phyloP scores from a whole-genome alignment of 2,888 invertebrate genomes.

The Drosophila mimetica region DNA sequence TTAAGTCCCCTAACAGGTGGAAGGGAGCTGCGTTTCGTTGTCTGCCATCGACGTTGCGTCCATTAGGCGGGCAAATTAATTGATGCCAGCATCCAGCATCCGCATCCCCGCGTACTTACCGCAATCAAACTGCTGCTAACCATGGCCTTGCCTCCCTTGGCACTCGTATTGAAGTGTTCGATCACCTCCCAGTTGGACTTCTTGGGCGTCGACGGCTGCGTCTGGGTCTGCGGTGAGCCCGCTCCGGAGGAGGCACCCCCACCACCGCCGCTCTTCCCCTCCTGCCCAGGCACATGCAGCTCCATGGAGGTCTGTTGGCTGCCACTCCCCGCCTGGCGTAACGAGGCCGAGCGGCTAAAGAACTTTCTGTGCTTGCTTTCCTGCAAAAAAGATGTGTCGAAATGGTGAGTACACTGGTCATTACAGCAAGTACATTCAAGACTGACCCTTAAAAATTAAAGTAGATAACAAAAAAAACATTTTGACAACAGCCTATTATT shows the following conservation, averaged over 20 bases:
- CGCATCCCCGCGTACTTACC: constrained; percentile 85
- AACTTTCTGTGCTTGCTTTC: constrained; percentile 77
- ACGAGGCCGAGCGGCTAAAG: constrained; percentile 86
- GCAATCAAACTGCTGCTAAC: constrained; percentile 88
- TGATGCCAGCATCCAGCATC: constrained; percentile 62
- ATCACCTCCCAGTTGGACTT: constrained; percentile 97
- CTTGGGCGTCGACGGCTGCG: constrained; percentile 88
- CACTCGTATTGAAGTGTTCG: constrained; percentile 90
- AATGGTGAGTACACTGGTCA: neutral
- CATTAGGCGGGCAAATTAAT: constrained; percentile 69
- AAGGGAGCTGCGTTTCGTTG: neutral
- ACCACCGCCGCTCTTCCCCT: constrained; percentile 31
- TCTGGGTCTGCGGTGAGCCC: constrained; percentile 75
- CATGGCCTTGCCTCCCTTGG: constrained; percentile 87
- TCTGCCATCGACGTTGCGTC: constrained; percentile 46
- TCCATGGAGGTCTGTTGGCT: constrained; percentile 81
- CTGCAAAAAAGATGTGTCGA: constrained; percentile 9
- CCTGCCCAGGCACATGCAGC: constrained; percentile 79
- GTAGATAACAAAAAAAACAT: neutral
- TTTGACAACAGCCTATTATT: neutral
- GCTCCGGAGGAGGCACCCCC: constrained; percentile 45
- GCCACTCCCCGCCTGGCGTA: constrained; percentile 85
- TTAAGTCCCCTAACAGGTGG: constrained; percentile 51
- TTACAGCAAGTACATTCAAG: neutral
- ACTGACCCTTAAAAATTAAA: neutral